Evolutionary conservation across 92 coral and sea anemone genomes (phyloP).

Genomic region (Phymanthus crucifer): DNA sequence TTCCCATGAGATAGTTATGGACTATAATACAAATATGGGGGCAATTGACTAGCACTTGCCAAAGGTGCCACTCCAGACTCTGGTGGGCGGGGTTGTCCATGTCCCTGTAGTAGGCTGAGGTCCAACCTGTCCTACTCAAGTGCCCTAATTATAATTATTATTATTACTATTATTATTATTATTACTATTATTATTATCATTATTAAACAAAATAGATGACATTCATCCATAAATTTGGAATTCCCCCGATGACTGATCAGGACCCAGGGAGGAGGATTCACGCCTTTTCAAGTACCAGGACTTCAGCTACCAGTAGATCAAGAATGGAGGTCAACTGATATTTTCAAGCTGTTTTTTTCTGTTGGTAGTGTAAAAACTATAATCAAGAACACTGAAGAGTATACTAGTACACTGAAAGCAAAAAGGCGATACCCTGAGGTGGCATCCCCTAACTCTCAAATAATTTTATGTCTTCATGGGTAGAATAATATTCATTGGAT

Average conservation of each 20-base stretch:
- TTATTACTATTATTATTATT: too few relatives aligned
- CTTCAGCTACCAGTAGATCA: conserved; percentile 41
- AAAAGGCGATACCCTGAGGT: conserved; percentile 31
- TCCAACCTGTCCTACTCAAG: too few relatives aligned
- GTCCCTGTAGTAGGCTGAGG: too few relatives aligned
- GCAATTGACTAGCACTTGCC: too few relatives aligned
- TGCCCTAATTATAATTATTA: too few relatives aligned
- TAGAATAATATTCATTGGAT: conserved; percentile 35
- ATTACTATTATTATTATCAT: too few relatives aligned
- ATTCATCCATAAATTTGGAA: too few relatives aligned
- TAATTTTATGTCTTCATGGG: conserved; percentile 40
- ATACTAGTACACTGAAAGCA: conserved; percentile 20
- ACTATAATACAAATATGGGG: conserved; percentile 41
- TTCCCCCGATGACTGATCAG: too few relatives aligned
- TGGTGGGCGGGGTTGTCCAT: too few relatives aligned
- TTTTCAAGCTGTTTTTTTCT: conserved; percentile 35
- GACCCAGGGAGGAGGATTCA: conserved; percentile 11
- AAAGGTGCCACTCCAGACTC: too few relatives aligned
- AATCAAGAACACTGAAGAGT: conserved; percentile 34
- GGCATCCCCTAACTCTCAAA: conserved; percentile 38
- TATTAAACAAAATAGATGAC: too few relatives aligned
- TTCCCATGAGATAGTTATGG: conserved; percentile 38
- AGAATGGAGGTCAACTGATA: conserved; percentile 40
- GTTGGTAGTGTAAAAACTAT: conserved; percentile 15
- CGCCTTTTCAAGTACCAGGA: conserved; percentile 36